Evolutionary conservation across 23 tunicate species (phyloP).

Genomic region (Ascidia mentula): DNA sequence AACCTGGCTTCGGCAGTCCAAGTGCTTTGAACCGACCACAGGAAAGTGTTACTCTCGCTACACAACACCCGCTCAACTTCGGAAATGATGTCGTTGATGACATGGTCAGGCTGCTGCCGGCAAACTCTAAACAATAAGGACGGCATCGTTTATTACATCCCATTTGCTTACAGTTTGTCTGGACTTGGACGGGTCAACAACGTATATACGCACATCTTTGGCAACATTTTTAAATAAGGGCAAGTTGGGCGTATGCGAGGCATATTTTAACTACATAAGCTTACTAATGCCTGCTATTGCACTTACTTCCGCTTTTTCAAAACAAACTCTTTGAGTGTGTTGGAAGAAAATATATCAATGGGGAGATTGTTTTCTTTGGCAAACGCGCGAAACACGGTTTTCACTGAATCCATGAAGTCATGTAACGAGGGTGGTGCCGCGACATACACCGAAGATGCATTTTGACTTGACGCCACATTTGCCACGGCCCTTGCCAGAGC

Average conservation of each 20-base stretch:
- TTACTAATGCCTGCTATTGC: no score
- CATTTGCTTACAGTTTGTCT: no score
- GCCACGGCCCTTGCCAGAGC: not conserved
- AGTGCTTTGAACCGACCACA: constrained; percentile 74
- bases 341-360: not conserved
- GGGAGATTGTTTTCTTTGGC: not conserved
- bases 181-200: no score
- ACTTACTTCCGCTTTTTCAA: not conserved
- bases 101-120: not conserved
- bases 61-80: constrained; percentile 64
- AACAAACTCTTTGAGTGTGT: not conserved
- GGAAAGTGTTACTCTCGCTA: constrained; percentile 41
- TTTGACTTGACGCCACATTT: not conserved
- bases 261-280: no score
- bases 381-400: not conserved
- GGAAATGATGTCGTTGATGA: constrained; percentile 15
- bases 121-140: no score
- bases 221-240: no score
- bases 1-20: constrained; percentile 34
- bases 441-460: not conserved
- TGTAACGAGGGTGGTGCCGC: not conserved
- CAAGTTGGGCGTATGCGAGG: no score
- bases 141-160: no score
- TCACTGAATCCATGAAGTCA: not conserved
- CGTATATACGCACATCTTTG: no score